Evolutionary conservation across 2,113 vertebrate genomes (phyloP).

Genomic region (Grammomys surdaster): DNA sequence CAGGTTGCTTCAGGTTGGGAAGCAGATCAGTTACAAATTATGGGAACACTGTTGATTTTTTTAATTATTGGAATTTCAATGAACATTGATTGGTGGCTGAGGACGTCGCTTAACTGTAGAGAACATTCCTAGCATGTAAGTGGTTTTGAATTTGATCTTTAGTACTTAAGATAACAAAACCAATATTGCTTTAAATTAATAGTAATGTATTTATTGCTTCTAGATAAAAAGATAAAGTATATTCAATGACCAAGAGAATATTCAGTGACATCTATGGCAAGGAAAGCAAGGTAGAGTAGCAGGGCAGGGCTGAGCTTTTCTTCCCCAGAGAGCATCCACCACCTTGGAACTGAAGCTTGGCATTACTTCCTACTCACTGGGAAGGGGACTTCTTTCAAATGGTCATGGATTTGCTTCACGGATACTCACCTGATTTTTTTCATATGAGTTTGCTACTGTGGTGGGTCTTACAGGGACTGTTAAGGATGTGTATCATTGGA

Average conservation of each 20-base stretch:
- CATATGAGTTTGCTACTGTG: background rate
- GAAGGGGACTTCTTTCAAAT: background rate
- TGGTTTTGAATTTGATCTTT: background rate
- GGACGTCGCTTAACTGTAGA: background rate
- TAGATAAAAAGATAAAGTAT: background rate
- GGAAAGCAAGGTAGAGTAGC: too few relatives aligned
- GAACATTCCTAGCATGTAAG: background rate
- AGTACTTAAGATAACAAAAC: background rate
- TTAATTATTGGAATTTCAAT: background rate
- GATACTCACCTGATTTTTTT: background rate
- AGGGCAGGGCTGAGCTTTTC: background rate
- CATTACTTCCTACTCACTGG: accelerated
- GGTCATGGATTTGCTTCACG: background rate
- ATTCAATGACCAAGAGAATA: background rate
- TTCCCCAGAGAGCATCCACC: background rate
- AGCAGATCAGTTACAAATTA: background rate
- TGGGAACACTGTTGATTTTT: background rate
- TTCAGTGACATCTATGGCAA: background rate
- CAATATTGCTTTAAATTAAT: background rate
- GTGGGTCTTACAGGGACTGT: background rate
- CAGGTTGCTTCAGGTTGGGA: background rate
- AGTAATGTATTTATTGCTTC: background rate
- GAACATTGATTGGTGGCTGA: background rate
- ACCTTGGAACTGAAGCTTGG: background rate
- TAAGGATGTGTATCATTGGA: background rate